Percentiles rank a stretch among this genome's conserved stretches.
These are phyloP conservation scores for Euzetes globulus DNA, from an alignment of 2,888 invertebrate species.

Conservation along the genomic window DNA sequence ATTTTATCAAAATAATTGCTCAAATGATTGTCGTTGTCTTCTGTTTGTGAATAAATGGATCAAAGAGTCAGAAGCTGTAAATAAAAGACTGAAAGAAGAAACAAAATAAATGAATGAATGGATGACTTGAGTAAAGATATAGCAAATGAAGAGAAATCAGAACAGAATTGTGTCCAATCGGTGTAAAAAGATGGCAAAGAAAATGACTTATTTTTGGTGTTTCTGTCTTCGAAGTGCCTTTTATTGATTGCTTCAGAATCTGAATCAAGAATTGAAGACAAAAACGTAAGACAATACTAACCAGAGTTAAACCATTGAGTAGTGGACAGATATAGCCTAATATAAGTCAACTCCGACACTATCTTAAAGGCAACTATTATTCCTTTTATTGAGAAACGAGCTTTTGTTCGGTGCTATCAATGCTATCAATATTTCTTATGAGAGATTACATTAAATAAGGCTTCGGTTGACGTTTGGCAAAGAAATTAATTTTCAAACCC, in stretches of 20 bases:
- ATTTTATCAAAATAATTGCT: constrained; percentile 29
- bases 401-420: neutral
- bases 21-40: constrained; percentile 25
- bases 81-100: neutral
- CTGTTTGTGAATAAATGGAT: neutral
- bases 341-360: neutral
- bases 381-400: constrained; percentile 12
- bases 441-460: too few relatives aligned
- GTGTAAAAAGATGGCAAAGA: constrained; percentile 27
- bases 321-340: too few relatives aligned
- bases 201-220: neutral
- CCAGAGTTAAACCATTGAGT: too few relatives aligned
- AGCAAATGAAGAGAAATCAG: neutral
- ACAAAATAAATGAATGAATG: constrained; percentile 26
- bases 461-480: too few relatives aligned
- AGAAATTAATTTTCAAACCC: too few relatives aligned
- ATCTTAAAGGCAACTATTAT: neutral
- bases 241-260: constrained; percentile 8
- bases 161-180: constrained; percentile 19
- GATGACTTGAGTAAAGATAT: neutral
- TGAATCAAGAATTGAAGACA: too few relatives aligned
- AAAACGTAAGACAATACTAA: neutral
- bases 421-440: neutral
- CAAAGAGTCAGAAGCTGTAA: constrained; percentile 22
- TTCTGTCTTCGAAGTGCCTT: constrained; percentile 26